phyloP scores from a whole-genome alignment of 2,113 vertebrate genomes.

The Miniopterus natalensis region DNA sequence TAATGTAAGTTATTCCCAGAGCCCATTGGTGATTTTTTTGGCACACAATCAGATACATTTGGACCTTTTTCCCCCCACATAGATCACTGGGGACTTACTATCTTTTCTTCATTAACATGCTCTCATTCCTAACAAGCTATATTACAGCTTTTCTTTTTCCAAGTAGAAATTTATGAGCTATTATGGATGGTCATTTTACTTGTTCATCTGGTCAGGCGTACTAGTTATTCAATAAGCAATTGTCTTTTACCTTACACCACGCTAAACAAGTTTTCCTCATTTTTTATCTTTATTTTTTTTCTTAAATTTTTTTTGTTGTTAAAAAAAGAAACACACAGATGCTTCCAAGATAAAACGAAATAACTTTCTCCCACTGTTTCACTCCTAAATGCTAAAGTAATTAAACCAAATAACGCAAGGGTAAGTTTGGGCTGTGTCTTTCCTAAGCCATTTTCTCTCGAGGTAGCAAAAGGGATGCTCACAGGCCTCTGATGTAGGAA shows the following conservation, averaged over 20 bases:
- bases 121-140: neutral
- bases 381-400: neutral
- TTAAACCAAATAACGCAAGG: neutral
- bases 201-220: neutral
- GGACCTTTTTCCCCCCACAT: neutral
- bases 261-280: neutral
- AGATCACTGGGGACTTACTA: neutral
- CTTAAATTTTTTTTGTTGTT: neutral
- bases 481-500: neutral
- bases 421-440: neutral
- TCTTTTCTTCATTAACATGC: neutral
- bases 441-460: neutral
- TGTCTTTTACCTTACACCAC: neutral
- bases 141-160: neutral
- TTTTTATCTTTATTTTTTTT: constrained; percentile 19
- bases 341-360: neutral
- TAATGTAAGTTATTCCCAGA: constrained; percentile 27
- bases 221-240: neutral
- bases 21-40: neutral
- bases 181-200: neutral
- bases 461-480: neutral
- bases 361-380: neutral
- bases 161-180: neutral
- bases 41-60: neutral
- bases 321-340: neutral